phyloP scores from a whole-genome alignment of 2,113 vertebrate genomes.

The Ophthalmotilapia sp. region DNA sequence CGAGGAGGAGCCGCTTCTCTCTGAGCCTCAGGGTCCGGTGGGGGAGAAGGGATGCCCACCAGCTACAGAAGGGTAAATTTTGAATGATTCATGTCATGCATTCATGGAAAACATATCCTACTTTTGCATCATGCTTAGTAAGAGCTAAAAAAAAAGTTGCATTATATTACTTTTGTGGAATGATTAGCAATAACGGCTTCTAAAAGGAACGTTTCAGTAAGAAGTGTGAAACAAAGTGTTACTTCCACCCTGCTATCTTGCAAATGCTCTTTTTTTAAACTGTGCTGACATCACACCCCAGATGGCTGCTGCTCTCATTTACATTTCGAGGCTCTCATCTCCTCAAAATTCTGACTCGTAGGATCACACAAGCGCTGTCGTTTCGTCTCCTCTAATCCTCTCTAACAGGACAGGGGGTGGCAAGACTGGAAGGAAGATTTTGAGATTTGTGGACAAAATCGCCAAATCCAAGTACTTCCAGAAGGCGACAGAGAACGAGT shows the following conservation, averaged over 20 bases:
- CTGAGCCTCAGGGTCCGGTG: constrained; percentile 55
- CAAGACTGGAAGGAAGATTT: constrained; percentile 79
- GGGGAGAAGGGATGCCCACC: constrained; percentile 62
- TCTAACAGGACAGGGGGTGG: constrained; percentile 51
- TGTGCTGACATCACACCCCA: constrained; percentile 9
- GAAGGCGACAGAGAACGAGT: constrained; percentile 84
- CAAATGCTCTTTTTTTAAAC: not conserved
- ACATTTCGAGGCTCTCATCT: not conserved
- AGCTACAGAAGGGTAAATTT: constrained; percentile 70
- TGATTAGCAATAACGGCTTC: not conserved
- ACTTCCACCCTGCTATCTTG: not conserved
- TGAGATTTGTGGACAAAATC: constrained; percentile 86
- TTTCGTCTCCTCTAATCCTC: constrained; percentile 8
- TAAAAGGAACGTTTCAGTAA: not conserved
- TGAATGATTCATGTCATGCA: not conserved
- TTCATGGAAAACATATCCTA: not conserved
- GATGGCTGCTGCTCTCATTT: constrained; percentile 23
- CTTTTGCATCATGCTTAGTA: not conserved
- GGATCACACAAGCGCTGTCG: not conserved
- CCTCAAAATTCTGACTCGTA: not conserved
- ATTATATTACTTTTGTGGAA: not conserved
- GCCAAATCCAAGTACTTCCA: constrained; percentile 88
- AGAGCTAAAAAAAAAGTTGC: not conserved
- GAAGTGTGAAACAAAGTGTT: not conserved
- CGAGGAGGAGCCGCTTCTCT: constrained; percentile 70